A percentile compares a stretch with the other conserved stretches of the same genome.
Evolutionary conservation across 2,113 vertebrate species (phyloP).

Genomic region (Amblyopsis rosae): DNA sequence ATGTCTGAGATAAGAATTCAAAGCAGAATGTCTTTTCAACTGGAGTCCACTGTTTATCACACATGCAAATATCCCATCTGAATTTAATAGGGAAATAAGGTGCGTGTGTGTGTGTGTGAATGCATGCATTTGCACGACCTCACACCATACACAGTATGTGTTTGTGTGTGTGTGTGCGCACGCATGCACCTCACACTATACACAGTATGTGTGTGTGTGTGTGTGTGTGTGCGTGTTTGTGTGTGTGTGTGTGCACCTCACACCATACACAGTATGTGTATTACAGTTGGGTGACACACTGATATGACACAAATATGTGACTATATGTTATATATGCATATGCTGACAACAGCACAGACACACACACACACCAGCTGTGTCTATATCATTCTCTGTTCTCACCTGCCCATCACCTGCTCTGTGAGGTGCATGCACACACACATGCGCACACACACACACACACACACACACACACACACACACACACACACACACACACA

Average conservation of each 20-base stretch:
- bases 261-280: conserved; percentile 1
- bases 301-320: background rate
- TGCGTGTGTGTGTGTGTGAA: background rate
- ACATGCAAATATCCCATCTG: conserved; percentile 60
- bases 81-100: conserved; percentile 63
- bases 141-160: no score
- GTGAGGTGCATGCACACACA: conserved; percentile 20
- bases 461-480: conserved; percentile 2
- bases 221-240: conserved; percentile 17
- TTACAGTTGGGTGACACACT: conserved; percentile 15
- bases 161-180: no score
- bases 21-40: conserved; percentile 35
- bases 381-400: conserved; percentile 44
- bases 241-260: conserved; percentile 16
- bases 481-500: conserved; percentile 7
- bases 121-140: no score
- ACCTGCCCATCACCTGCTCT: conserved; percentile 71
- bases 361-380: conserved; percentile 54
- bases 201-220: conserved; percentile 1
- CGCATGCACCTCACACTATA: no score
- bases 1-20: conserved; percentile 56
- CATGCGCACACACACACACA: conserved; percentile 16
- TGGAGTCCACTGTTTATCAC: conserved; percentile 16
- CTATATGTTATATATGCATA: background rate
- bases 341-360: conserved; percentile 5